Base-by-base conservation (phyloP, 2,113 vertebrate genomes). In the Centropristis striata region DNA sequence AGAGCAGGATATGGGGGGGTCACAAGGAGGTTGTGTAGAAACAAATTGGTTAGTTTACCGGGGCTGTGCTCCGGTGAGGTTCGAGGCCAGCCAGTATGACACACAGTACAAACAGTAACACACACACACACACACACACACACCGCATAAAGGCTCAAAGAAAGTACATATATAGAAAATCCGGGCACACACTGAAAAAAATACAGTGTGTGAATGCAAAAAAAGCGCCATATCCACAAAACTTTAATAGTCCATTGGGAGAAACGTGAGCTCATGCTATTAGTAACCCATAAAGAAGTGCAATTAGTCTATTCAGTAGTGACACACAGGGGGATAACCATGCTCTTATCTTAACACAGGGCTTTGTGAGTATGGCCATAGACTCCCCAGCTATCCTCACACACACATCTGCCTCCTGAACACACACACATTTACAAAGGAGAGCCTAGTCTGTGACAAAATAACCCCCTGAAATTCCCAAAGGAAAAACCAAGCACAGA, bases 331-430 rank as follows among this genome's bases (percentile, higher is more conserved):
- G 86, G 70, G 66, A 83, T 79, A 80, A 70, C 76, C 77, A 90
- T 80, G 82, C 78, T 87, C 54, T 87, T 86, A 88, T 90, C 81
- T 86, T n/a, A 77, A 88, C 75, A 83, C 51, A 76, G 71, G 70
- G 78, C 77, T 90, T 77, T 88, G 89, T 86, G 89, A 92, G 79
- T 90, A 88, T 77, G 87, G 68, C 72, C 64, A 82, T 58, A 61
- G 58, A 78, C 47, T 81, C 60, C 27, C 23, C 65, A 73, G 51
- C 60, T 77, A 50, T 71, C 76, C 66, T 36, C 57, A 14, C 61
- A 86, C 44, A 73, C 69, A 75, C 68, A 78, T 51, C 69, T 21
- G 21, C 39, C 20, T 50, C 27, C 27, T 32, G 63, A 36, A 77
- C 57, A 75, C 54, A 69, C 23, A 36, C 44, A 46, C 70, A 39